These are phyloP conservation scores for Eptatretus burgeri DNA, from an alignment of 2,113 vertebrate genomes.

Conservation along the genomic window DNA sequence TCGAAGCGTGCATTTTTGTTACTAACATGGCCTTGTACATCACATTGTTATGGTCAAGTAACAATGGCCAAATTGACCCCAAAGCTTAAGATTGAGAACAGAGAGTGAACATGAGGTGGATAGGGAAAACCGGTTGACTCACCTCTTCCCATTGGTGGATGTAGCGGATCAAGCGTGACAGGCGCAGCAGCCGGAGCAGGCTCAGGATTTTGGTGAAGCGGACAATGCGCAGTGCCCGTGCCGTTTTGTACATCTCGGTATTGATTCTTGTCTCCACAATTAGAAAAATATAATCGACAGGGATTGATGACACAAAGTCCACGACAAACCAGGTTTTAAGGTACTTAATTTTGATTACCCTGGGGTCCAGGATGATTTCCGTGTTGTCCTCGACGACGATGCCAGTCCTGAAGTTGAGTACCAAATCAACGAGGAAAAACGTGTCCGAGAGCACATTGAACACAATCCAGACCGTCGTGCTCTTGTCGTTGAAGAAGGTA, in stretches of 20 bases:
- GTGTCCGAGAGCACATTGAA: slow-evolving; percentile 97
- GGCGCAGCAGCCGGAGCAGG: slow-evolving; percentile 54
- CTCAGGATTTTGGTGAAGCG: slow-evolving; percentile 98
- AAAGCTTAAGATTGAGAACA: too few relatives aligned
- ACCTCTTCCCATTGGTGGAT: slow-evolving; percentile 99
- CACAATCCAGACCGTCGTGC: slow-evolving; percentile 89
- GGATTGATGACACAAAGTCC: slow-evolving; percentile 96
- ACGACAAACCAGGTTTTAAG: slow-evolving; percentile 93
- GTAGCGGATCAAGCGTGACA: slow-evolving; percentile 83
- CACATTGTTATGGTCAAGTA: too few relatives aligned
- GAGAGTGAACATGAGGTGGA: too few relatives aligned
- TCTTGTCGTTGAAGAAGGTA: slow-evolving; percentile 98
- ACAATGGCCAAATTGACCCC: too few relatives aligned
- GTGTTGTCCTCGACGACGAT: slow-evolving; percentile 97
- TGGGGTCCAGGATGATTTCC: slow-evolving; percentile 81
- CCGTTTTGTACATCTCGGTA: slow-evolving; percentile 94
- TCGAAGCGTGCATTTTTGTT: too few relatives aligned
- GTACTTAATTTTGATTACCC: slow-evolving; percentile 91
- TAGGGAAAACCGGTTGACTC: slow-evolving; percentile 12
- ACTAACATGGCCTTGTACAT: too few relatives aligned
- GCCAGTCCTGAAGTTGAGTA: slow-evolving; percentile 92
- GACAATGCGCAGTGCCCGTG: slow-evolving; percentile 67
- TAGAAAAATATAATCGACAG: slow-evolving; percentile 95
- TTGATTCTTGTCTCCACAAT: slow-evolving; percentile 93
- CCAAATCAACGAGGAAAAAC: slow-evolving; percentile 91